These are phyloP conservation scores for Eulemur albifrons DNA, from an alignment of 2,797 vertebrate genomes.

Conservation along the genomic window DNA sequence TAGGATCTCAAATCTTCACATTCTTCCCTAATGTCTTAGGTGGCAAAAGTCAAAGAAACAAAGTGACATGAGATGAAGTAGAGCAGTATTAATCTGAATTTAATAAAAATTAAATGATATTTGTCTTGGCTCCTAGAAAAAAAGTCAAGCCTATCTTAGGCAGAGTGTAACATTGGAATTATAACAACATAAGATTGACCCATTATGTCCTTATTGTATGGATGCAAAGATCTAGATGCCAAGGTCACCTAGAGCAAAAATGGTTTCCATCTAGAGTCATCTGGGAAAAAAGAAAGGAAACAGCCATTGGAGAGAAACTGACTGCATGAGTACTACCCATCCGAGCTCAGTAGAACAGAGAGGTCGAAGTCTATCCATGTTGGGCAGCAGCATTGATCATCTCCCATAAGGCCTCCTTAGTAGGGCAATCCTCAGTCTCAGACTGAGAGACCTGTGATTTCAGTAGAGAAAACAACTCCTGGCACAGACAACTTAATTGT, in stretches of 20 bases:
- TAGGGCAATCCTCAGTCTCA: neutral
- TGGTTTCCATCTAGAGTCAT: neutral
- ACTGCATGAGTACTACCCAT: neutral
- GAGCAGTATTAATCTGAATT: neutral
- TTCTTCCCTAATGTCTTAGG: neutral
- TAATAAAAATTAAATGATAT: neutral
- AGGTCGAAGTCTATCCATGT: neutral
- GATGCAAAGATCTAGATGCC: neutral
- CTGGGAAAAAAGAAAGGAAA: neutral
- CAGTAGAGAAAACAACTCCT: neutral
- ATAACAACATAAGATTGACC: neutral
- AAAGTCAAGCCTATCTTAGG: neutral
- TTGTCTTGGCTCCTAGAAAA: conserved; percentile 1
- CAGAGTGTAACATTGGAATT: neutral
- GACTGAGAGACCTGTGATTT: neutral
- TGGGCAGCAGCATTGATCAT: neutral
- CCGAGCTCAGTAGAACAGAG: neutral
- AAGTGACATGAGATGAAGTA: neutral
- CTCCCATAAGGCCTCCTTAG: neutral
- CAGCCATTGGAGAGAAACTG: neutral
- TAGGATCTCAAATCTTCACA: neutral
- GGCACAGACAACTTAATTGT: neutral
- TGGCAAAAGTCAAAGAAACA: neutral
- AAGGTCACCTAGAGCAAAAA: neutral
- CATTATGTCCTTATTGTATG: neutral